Conservation (phyloP, 2,888 invertebrate species). For the Subacronicta megacephala region DNA sequence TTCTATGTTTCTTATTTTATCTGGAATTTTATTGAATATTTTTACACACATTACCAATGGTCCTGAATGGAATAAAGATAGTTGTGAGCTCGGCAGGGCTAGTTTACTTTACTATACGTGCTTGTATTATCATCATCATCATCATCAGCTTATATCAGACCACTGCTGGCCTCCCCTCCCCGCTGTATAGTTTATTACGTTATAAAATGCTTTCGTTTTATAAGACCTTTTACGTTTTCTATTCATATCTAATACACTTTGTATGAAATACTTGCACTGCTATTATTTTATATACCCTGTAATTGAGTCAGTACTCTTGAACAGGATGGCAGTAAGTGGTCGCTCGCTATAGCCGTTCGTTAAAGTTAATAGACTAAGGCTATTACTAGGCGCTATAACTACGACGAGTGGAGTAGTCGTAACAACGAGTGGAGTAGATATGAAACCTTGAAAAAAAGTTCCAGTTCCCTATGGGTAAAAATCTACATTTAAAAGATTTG, state of each 20-base stretch:
- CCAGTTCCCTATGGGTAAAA: constrained; percentile 5
- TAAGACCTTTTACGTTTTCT: constrained; percentile 3
- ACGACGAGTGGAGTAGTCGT: constrained; percentile 21
- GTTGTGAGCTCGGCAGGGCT: too few species aligned
- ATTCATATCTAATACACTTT: constrained; percentile 13
- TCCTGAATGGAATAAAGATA: too few species aligned
- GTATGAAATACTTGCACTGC: constrained; percentile 32
- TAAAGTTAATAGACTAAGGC: constrained; percentile 61
- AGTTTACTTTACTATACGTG: constrained; percentile 2
- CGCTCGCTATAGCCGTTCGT: constrained; percentile 57
- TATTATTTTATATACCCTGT: constrained; percentile 49
- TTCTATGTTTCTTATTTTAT: too few species aligned
- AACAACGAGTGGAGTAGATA: constrained; percentile 14
- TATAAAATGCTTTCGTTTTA: constrained; percentile 3
- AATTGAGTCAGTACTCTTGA: constrained; percentile 64
- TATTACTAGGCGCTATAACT: constrained; percentile 30
- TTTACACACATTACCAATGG: too few species aligned
- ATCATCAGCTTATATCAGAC: too few species aligned
- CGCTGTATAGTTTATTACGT: constrained; percentile 7
- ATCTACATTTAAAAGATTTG: constrained; percentile 38
- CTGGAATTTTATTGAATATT: too few species aligned
- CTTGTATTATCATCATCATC: too few species aligned
- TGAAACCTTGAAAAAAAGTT: constrained; percentile 13
- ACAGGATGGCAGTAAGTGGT: constrained; percentile 72
- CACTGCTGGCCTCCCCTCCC: too few species aligned